Evolutionary conservation across 2,797 vertebrate genomes (phyloP).

Genomic region (Uromys caudimaculatus): DNA sequence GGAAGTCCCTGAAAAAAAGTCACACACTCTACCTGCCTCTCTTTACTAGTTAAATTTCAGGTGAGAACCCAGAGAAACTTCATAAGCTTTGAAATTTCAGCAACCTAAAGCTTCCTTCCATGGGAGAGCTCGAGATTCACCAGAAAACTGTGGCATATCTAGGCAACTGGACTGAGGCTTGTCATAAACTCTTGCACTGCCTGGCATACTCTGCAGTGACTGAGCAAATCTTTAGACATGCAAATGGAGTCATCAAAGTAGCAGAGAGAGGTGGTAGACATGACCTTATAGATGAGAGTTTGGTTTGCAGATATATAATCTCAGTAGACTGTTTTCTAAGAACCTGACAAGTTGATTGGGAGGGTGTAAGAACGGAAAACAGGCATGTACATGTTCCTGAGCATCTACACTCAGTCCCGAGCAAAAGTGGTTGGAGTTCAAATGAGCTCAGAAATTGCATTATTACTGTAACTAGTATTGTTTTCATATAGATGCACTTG

Average conservation of each 20-base stretch:
- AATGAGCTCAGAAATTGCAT: constrained; percentile 13
- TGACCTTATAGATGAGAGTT: neutral
- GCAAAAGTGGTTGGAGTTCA: neutral
- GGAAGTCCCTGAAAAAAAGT: neutral
- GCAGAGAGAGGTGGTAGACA: neutral
- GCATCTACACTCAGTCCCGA: neutral
- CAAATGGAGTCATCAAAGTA: neutral
- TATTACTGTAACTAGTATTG: neutral
- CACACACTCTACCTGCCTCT: neutral
- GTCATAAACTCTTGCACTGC: neutral
- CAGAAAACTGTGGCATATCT: neutral
- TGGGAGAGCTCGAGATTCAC: neutral
- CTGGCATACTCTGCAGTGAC: neutral
- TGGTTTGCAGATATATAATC: neutral
- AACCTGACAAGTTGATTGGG: neutral
- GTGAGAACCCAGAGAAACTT: neutral
- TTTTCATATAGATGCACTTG: neutral
- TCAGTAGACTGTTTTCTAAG: neutral
- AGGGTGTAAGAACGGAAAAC: neutral
- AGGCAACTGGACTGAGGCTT: neutral
- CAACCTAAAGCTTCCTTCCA: neutral
- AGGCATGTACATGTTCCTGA: neutral
- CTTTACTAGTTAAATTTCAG: neutral
- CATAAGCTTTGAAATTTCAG: neutral
- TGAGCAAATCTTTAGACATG: neutral